Percentiles rank a stretch among this genome's conserved stretches.
Conservation (phyloP, 2,888 invertebrate species). For the Polymixis lichenea region DNA sequence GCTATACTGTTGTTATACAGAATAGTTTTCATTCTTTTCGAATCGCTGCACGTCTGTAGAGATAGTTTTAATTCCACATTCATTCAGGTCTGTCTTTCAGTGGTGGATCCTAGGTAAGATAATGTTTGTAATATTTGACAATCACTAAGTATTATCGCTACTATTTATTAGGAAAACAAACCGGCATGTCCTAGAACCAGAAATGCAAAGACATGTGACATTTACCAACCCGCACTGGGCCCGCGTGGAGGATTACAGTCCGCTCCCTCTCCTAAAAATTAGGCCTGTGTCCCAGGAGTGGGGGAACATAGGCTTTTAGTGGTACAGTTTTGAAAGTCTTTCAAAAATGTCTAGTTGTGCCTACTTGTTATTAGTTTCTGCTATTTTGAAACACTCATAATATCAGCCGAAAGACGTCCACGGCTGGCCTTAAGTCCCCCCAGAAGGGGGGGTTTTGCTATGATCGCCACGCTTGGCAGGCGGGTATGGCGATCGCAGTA, state of each 20-base stretch:
- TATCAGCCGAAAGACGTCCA: too few relatives aligned
- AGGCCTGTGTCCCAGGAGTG: background rate
- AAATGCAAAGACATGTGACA: background rate
- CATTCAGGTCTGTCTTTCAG: background rate
- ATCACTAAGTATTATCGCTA: background rate
- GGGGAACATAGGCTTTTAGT: too few relatives aligned
- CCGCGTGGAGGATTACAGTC: background rate
- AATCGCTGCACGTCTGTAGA: constrained; percentile 33
- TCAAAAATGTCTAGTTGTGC: background rate
- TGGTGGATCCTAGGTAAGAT: background rate
- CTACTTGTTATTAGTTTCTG: too few relatives aligned
- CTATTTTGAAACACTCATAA: too few relatives aligned
- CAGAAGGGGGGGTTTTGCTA: too few relatives aligned
- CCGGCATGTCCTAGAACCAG: background rate
- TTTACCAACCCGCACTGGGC: background rate
- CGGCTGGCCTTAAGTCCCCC: too few relatives aligned
- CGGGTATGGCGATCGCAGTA: too few relatives aligned
- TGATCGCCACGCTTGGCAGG: too few relatives aligned
- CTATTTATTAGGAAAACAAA: background rate
- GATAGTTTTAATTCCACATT: constrained; percentile 30
- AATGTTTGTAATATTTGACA: background rate
- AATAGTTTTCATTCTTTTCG: constrained; percentile 68
- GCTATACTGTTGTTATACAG: constrained; percentile 53
- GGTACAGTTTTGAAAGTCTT: background rate
- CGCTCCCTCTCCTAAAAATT: background rate